A percentile compares a stretch with the other conserved stretches of the same genome.
These are phyloP conservation scores for Hyposoter dolosus DNA, from an alignment of 2,888 invertebrate genomes.

Conservation along the genomic window DNA sequence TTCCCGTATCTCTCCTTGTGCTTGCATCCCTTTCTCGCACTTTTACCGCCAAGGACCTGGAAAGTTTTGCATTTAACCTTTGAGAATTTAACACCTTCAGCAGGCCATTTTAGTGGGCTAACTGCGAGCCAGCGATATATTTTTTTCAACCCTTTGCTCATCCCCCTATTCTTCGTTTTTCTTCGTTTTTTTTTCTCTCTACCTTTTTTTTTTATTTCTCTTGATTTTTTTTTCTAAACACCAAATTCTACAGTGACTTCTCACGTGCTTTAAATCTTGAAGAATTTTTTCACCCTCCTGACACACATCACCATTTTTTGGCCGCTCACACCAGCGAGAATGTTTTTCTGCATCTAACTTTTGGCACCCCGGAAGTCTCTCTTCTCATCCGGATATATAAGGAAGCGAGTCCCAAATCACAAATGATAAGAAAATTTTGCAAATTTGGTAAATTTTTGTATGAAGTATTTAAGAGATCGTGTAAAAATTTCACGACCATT, in stretches of 20 bases:
- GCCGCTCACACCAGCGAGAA: conserved; percentile 14
- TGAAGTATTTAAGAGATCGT: too few relatives aligned
- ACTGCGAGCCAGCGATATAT: conserved; percentile 20
- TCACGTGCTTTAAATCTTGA: too few relatives aligned
- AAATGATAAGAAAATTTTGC: too few relatives aligned
- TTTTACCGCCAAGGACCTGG: conserved; percentile 39
- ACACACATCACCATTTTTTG: conserved; percentile 2
- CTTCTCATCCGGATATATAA: not conserved
- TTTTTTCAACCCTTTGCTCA: conserved; percentile 21
- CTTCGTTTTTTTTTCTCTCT: not conserved
- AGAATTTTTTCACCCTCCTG: conserved; percentile 33
- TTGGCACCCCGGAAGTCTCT: not conserved
- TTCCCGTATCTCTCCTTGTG: not conserved
- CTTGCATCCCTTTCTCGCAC: conserved; percentile 10
- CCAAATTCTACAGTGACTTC: too few relatives aligned
- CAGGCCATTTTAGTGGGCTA: conserved; percentile 49
- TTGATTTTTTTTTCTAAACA: too few relatives aligned
- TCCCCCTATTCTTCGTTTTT: conserved; percentile 7
- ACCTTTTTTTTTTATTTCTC: too few relatives aligned
- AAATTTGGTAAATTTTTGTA: too few relatives aligned
- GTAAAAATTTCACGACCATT: too few relatives aligned
- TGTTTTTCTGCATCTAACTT: conserved; percentile 42
- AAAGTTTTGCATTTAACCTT: conserved; percentile 67
- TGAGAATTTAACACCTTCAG: conserved; percentile 66
- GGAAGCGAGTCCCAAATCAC: too few relatives aligned